Evolutionary conservation across 2,888 invertebrate genomes (phyloP), one percentile per base, ranked within the genome.

Genomic region (Macropis europaea): DNA sequence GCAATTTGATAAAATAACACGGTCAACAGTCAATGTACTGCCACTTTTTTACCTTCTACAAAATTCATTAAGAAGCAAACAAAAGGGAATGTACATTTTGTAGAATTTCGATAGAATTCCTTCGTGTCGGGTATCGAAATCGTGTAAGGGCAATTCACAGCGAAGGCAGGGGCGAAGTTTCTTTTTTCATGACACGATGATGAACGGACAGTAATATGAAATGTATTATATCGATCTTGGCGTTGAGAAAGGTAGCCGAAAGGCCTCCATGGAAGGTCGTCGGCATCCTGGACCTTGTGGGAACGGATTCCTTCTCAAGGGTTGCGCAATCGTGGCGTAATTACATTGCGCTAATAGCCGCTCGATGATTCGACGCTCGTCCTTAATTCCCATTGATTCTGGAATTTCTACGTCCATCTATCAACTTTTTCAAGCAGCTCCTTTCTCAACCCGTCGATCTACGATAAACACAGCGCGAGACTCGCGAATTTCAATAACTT

Each of bases 281-380:
- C 61, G 42, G 47, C 38, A 30, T 53, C 42, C 19, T 5, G 32
- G 30, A 42, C 17, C 57, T 59, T 69, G 48, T 56, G 59, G 53
- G 48, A 69, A 70, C 69, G 53, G 42, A 68, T 59, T 60, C 63
- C 47, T 73, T 61, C 32, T 50, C 24, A 17, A 13, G 6, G 36
- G 64, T 73, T 75, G 64, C 63, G 75, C 53, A 64, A 75, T 69
- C 69, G 50, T 50, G 38, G 34, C 30, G 69, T 73, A 75, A 75
- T 75, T 73, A 60, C 64, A 70, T 73, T 56, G 60, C 43, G 61
- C 30, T 73, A 57, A 66, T 76, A 73, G 62, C 62, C 73, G 64
- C 60, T 54, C 73, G 69, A 75, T 75, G 73, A 75, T 69, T 78
- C 56, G 42, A 63, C 53, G 53, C 45, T 66, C 47, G 47, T 77